Percentiles rank a stretch among this genome's conserved stretches.
phyloP scores from a whole-genome alignment of 2,888 invertebrate genomes.

The Eugnorisma glareosa region DNA sequence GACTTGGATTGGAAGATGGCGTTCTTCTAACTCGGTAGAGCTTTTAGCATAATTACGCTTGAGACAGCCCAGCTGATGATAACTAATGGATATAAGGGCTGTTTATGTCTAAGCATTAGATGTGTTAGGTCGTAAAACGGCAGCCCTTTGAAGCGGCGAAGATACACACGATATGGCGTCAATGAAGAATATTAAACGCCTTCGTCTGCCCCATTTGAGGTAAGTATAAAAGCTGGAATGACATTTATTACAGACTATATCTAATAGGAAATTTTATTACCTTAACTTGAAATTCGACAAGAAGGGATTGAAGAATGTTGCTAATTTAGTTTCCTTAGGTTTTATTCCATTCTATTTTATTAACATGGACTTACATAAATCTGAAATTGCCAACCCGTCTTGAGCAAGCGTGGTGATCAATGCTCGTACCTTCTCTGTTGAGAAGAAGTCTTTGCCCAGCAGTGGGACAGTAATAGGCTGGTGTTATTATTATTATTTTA shows the following conservation, averaged over 20 bases:
- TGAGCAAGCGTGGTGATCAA: no score
- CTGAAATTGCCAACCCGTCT: no score
- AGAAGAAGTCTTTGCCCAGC: no score
- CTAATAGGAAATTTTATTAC: background rate
- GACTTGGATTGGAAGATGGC: background rate
- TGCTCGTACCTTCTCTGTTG: no score
- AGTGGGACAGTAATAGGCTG: no score
- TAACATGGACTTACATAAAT: no score
- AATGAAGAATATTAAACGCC: constrained; percentile 12
- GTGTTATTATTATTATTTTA: no score
- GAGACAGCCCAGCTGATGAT: background rate
- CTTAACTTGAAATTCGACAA: constrained; percentile 2
- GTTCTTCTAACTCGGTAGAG: background rate
- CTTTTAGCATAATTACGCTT: background rate
- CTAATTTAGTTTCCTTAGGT: background rate
- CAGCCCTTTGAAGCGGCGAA: background rate
- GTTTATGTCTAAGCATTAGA: background rate
- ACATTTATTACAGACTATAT: background rate
- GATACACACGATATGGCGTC: constrained; percentile 10
- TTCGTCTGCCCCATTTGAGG: background rate
- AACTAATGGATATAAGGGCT: background rate
- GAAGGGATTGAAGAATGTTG: background rate
- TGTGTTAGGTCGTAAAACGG: constrained; percentile 24
- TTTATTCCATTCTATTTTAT: no score
- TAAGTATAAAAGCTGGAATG: constrained; percentile 1